Evolutionary conservation across 2,888 invertebrate species (phyloP), one percentile per base, ranked within the genome.

Genomic region (Ashinkailepas kermadecensis): DNA sequence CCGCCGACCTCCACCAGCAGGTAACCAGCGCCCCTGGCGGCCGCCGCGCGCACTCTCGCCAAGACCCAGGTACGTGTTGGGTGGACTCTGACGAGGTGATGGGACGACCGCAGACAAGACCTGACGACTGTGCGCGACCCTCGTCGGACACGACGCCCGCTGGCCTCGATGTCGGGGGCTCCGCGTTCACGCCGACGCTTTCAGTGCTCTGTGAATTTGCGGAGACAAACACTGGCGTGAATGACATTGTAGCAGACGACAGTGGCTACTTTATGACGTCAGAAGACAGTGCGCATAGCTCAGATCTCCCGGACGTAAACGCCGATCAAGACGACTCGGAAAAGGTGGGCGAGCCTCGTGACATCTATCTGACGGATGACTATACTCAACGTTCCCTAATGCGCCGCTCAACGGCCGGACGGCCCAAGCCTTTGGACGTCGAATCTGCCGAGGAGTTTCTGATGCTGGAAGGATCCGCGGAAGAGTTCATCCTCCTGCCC

Each of bases 361-460:
- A 78, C 78, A 56, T 23, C 78, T 58, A 78, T 56, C 58, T n/a
- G 58, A 23, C 57, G n/a, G 23, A 58, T 6, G 13, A 23, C 13
- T 15, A 12, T 11, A 10, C 57, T 8, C 13, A n/a, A 23, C n/a
- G 13, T 74, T 54, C 7, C 21, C n/a, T 57, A 2, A n/a, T 57
- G 21, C 23, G 13, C n/a, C 78, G 58, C 58, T n/a, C n/a, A 23
- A 11, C 78, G 23, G 23, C 78, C 23, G 78, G 81, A 18, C 81
- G 83, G n/a, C 83, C 83, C 15, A 82, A 83, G 79, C 83, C 83
- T 23, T 81, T 83, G 54, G 83, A 82, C 80, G 62, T 83, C 15
- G 82, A 82, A 57, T 39, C 82, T 21, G 83, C 83, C 0, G 83
- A 83, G 67, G 79, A 83, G 59, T 83, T 83, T 56, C 74, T 83